A percentile compares a stretch with the other conserved stretches of the same genome.
Evolutionary conservation across 2,888 invertebrate genomes (phyloP).

Genomic region (Synanthedon myopaeformis): DNA sequence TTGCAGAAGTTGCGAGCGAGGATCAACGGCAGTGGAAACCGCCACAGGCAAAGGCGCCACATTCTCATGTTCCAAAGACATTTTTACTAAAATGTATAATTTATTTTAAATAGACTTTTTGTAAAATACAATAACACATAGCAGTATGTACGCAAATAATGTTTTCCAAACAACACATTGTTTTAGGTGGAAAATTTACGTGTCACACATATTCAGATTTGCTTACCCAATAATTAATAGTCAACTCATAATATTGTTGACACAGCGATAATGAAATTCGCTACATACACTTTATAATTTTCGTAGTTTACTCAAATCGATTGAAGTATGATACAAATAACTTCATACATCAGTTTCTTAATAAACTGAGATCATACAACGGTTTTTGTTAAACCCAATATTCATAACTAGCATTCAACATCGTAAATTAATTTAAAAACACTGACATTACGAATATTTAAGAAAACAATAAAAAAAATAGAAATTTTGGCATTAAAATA

Average conservation of each 20-base stretch:
- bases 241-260: conserved; percentile 57
- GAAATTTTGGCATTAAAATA: no score
- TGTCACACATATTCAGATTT: background rate
- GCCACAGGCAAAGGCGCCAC: conserved; percentile 34
- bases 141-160: no score
- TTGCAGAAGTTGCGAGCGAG: conserved; percentile 82
- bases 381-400: background rate
- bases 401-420: background rate
- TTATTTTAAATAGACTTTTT: background rate
- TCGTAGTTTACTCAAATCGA: conserved; percentile 41
- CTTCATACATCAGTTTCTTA: background rate
- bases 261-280: conserved; percentile 46
- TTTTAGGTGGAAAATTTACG: background rate
- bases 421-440: no score
- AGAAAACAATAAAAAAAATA: no score
- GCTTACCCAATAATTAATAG: conserved; percentile 35
- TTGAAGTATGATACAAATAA: conserved; percentile 18
- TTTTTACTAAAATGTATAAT: conserved; percentile 13
- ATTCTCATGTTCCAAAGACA: conserved; percentile 56
- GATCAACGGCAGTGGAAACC: conserved; percentile 52
- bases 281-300: conserved; percentile 41
- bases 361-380: background rate
- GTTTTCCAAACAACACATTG: no score
- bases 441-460: no score
- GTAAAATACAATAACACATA: background rate